These are phyloP conservation scores for Holotrichia oblita DNA, from an alignment of 1,140 invertebrate genomes.

Conservation along the genomic window DNA sequence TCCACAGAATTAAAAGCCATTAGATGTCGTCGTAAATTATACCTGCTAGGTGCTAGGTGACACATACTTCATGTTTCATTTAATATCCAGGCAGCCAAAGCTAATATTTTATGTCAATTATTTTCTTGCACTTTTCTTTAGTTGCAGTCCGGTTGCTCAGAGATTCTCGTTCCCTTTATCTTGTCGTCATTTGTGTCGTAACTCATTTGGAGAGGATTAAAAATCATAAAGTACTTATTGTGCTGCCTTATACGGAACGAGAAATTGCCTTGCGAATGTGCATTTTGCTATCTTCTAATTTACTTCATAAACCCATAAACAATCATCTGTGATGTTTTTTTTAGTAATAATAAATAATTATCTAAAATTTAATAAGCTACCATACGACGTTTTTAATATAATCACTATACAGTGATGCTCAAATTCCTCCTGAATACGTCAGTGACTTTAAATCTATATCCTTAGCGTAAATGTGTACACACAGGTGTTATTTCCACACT, in stretches of 20 bases:
- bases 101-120: conserved; percentile 39
- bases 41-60: conserved; percentile 33
- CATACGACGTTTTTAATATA: no score
- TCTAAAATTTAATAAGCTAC: no score
- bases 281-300: neutral
- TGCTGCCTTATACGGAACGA: conserved; percentile 11
- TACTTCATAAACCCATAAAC: neutral
- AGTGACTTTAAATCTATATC: no score
- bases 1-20: conserved; percentile 35
- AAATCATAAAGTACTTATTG: conserved; percentile 1
- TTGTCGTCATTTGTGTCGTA: conserved; percentile 25
- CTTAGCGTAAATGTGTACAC: no score
- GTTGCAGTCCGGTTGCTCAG: neutral
- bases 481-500: no score
- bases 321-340: neutral
- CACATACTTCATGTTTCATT: conserved; percentile 38
- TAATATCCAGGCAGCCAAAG: conserved; percentile 28
- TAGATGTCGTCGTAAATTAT: conserved; percentile 30
- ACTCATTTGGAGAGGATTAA: conserved; percentile 1
- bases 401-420: no score
- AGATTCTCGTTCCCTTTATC: neutral
- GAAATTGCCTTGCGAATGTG: conserved; percentile 21
- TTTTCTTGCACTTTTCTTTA: conserved; percentile 35
- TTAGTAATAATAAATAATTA: neutral
- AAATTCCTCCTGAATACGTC: no score